Percentiles rank a stretch among this genome's conserved stretches.
phyloP scores from a whole-genome alignment of 2,797 vertebrate species.

The Syndactyla subalaris region DNA sequence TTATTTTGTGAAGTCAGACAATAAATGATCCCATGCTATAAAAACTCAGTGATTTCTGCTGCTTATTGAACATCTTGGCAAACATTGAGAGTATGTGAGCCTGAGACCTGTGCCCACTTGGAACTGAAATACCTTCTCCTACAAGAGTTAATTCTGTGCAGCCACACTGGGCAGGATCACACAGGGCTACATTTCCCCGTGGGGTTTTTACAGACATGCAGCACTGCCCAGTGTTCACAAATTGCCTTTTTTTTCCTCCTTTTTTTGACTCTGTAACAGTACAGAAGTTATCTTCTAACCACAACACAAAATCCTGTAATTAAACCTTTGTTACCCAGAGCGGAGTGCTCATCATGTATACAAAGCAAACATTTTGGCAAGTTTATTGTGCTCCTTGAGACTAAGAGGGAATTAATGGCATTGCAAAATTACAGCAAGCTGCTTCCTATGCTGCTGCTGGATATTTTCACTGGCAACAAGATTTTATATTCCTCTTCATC shows the following conservation, averaged over 20 bases:
- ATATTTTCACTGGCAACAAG: slow-evolving; percentile 14
- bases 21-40: neutral
- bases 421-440: slow-evolving; percentile 38
- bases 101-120: neutral
- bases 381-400: slow-evolving; percentile 35
- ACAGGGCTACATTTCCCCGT: neutral
- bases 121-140: neutral
- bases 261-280: neutral
- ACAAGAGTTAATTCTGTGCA: neutral
- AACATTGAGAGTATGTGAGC: neutral
- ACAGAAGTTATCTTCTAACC: neutral
- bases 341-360: slow-evolving; percentile 4
- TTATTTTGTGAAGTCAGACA: neutral
- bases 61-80: neutral
- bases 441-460: neutral
- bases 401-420: slow-evolving; percentile 31
- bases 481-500: neutral
- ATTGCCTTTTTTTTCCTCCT: neutral
- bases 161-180: neutral
- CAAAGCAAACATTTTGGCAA: slow-evolving; percentile 50
- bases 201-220: neutral
- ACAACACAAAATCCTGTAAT: slow-evolving; percentile 34
- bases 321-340: slow-evolving; percentile 28
- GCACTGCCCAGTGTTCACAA: neutral
- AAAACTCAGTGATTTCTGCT: neutral